phyloP scores from a whole-genome alignment of 2,888 invertebrate species.

The Stramonita haemastoma region DNA sequence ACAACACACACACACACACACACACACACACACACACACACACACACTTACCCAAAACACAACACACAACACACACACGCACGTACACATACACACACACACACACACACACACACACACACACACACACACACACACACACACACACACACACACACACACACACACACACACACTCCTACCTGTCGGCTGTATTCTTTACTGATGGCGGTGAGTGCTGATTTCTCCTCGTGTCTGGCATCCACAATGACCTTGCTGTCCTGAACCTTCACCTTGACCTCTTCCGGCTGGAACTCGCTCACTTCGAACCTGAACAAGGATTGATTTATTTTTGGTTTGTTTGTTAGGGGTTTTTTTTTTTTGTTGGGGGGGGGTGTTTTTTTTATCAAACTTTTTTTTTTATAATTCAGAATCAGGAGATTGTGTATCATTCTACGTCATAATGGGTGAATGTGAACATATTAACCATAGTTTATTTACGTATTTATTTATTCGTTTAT shows the following conservation, averaged over 20 bases:
- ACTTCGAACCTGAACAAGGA: conserved; percentile 62
- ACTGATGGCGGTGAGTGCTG: conserved; percentile 64
- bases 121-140: no score
- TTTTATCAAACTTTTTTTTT: neutral
- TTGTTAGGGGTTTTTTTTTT: neutral
- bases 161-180: no score
- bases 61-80: no score
- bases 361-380: neutral
- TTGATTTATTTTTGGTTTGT: neutral
- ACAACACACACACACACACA: no score
- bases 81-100: no score
- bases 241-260: conserved; percentile 69
- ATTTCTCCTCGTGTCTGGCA: conserved; percentile 69
- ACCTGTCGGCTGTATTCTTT: conserved; percentile 71
- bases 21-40: no score
- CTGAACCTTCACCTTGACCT: conserved; percentile 71
- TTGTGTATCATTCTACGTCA: neutral
- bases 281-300: conserved; percentile 71
- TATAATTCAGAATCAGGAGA: no score
- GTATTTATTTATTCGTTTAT: no score
- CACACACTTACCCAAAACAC: no score
- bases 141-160: no score
- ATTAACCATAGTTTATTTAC: no score
- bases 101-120: no score
- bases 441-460: neutral